A percentile compares a stretch with the other conserved stretches of the same genome.
Evolutionary conservation across 2,797 vertebrate species (phyloP).

Genomic region (Momotus momota): DNA sequence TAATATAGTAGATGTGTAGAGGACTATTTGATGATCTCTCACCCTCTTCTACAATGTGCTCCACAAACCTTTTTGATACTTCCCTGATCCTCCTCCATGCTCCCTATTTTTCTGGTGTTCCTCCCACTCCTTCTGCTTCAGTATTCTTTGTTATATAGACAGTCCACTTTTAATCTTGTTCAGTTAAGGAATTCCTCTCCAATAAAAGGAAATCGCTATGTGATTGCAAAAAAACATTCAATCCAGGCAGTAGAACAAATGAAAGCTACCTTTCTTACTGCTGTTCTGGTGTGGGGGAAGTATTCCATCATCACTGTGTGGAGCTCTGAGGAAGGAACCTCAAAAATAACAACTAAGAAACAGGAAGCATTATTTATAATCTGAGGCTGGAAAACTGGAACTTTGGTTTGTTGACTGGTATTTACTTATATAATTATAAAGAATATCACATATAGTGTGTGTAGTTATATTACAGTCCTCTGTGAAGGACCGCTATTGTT

Average conservation of each 20-base stretch:
- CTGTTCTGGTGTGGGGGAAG: not conserved
- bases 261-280: not conserved
- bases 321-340: conserved; percentile 7
- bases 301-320: not conserved
- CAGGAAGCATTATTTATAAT: not conserved
- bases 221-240: not conserved
- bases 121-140: conserved; percentile 50
- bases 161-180: conserved; percentile 60
- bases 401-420: not conserved
- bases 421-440: not conserved
- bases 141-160: conserved; percentile 7
- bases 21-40: conserved; percentile 56
- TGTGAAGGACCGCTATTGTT: not conserved
- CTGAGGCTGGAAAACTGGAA: not conserved
- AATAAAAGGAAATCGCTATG: not conserved
- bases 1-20: conserved; percentile 56
- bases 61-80: conserved; percentile 22
- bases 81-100: conserved; percentile 51
- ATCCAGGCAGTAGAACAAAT: not conserved
- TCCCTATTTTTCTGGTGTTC: conserved; percentile 38
- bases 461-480: not conserved
- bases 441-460: not conserved
- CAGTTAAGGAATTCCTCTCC: conserved; percentile 30
- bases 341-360: not conserved
- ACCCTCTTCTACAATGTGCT: conserved; percentile 22